Evolutionary conservation across 1,140 invertebrate genomes (phyloP), one percentile per base, ranked within the genome.

Genomic region (Pogonus chalceus): DNA sequence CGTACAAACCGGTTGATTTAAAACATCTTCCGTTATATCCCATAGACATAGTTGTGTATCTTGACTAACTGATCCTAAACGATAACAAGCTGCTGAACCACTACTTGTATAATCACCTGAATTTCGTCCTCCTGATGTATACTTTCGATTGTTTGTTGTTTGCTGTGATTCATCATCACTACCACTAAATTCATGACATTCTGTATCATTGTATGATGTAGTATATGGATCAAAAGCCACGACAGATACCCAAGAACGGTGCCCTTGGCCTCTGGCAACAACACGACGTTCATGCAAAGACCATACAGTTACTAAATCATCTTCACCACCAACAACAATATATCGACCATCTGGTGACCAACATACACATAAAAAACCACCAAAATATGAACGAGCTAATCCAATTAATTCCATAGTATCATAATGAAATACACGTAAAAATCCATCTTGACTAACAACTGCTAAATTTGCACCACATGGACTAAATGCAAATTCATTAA

Each of bases 251-350:
- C 96, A 99, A 52, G 93, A 97, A 58, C 92, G 78, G 65, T 90
- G 88, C 2, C 88, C 97, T 68, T 97, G 92, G 2, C 96, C 95
- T 24, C 96, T 74, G 23, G 95, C 96, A 3, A 98, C 88, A 9
- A 99, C 94, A 49, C 93, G 76, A 61, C 91, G 84, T 65, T 98
- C 94, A 61, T 84, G 75, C 67, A 96, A 85, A 48, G 90, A 95
- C 88, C 92, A 99, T n/a, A 99, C 88, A 7, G 96, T 98, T 3
- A 99, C 88, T 35, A 99, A 75, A 73, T 99, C 96, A 75, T 99
- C 97, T 74, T 99, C 96, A 20, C 97, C 97, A 2, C 96, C 96
- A 1, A 92, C 91, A 1, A 95, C 95, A 35, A 98, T 87, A 65
- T 95, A 94, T 64, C 88, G 88, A 7, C 92, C 87, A 74, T 98